Evolutionary conservation across 1,140 invertebrate species (phyloP), one percentile per base, ranked within the genome.

Genomic region (Pectinophora gossypiella): DNA sequence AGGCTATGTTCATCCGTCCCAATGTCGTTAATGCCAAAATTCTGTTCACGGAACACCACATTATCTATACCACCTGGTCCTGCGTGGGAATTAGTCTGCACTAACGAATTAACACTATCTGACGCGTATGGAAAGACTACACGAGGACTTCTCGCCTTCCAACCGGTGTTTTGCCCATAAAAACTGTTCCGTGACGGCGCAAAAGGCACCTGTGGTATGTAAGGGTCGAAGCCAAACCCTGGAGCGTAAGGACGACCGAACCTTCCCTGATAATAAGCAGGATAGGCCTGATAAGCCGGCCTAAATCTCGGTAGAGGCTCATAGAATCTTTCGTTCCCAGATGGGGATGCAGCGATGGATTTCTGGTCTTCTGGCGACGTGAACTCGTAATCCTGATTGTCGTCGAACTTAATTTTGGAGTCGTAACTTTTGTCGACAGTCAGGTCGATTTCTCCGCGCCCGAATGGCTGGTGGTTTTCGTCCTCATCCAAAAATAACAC

Each of bases 41-140:
- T 90, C 53, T 90, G 89, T 56, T 91, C 90, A 65, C 90, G 88
- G 53, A 91, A 91, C 60, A 90, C 90, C 3, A 91, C 88, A 57
- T 90, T 91, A 52, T 91, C 90, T 10, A 78, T 50, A 46, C 61
- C 19, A 59, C 72, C 61, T 38, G 85, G 52, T 46, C 89, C 70
- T 48, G 82, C 68, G 72, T 90, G 73, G 45, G 84, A 78, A 68
- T 90, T 91, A 45, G 76, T 89, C 32, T 77, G 72, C 22, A 84
- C 71, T 22, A 82, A 68, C 6, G 73, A 70, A 50, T 78, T 86
- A 5, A 69, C 68, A 61, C 68, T 78, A 20, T 85, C 83, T 5
- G 83, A 65, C 4, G 70, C 62, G 47, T 88, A 88, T 2, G 90
- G 90, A 20, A 91, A 91, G 2, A 91, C 89, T 1, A 91, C 90